phyloP scores from a whole-genome alignment of 2,888 invertebrate species.

The Nomada ruficornis region DNA sequence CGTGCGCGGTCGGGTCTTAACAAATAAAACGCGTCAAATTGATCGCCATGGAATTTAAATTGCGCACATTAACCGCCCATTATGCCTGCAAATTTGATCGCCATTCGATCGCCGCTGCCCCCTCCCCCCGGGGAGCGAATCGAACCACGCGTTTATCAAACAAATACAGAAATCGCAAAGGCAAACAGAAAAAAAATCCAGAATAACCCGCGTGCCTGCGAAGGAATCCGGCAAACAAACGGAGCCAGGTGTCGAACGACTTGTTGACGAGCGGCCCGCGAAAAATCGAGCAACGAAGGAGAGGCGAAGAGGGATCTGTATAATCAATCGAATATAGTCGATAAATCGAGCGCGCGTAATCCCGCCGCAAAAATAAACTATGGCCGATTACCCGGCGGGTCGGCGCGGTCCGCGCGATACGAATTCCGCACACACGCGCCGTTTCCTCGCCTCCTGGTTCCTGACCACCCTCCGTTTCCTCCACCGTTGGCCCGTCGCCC shows the following conservation, averaged over 20 bases:
- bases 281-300: constrained; percentile 33
- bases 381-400: constrained; percentile 66
- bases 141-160: too few species aligned
- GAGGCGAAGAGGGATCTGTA: constrained; percentile 55
- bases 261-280: neutral
- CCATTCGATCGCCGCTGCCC: neutral
- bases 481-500: constrained; percentile 22
- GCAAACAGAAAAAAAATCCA: neutral
- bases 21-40: constrained; percentile 55
- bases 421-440: constrained; percentile 55
- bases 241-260: neutral
- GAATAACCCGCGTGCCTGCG: too few species aligned
- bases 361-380: constrained; percentile 76
- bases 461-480: constrained; percentile 21
- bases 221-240: neutral
- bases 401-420: constrained; percentile 51
- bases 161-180: neutral
- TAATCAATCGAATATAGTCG: constrained; percentile 74
- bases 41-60: constrained; percentile 56
- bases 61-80: constrained; percentile 46
- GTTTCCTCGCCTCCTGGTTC: constrained; percentile 10
- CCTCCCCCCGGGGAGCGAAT: too few species aligned
- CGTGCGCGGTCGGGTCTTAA: constrained; percentile 20
- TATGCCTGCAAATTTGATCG: constrained; percentile 31
- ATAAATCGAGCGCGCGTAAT: constrained; percentile 78